Evolutionary conservation across 2,797 vertebrate genomes (phyloP), one percentile per base, ranked within the genome.

Genomic region (Lepus oiostolus): DNA sequence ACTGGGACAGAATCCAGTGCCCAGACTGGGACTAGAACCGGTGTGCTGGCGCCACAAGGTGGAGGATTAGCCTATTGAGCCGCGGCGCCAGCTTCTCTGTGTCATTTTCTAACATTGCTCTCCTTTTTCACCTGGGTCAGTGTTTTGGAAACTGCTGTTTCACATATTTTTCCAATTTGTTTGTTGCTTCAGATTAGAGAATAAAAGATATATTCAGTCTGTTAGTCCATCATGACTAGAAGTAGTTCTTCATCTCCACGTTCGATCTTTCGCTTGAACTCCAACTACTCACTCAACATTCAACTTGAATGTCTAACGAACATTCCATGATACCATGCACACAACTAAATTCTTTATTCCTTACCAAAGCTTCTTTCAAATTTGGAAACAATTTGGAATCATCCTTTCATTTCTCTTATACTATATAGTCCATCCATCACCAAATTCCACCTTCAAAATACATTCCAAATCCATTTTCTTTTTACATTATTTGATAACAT

Each of bases 321-420:
- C 16, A 32, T 47, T 87, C 26, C 32, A 85, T 54, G 81, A 5
- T n/a, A 76, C 26, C 32, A 54, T 12, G 35, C 10, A 63, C 54
- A 79, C 21, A 81, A 42, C 2, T 85, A 38, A 85, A 52, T 71
- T 74, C 9, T 77, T 82, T 62, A 72, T 38, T 75, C 13, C 22
- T 74, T 72, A 13, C 21, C 81, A 91, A 93, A 26, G 5, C 75
- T 94, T 9, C 16, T 74, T 90, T 91, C 90, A 77, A 82, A 26
- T 70, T 91, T 6, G 54, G 16, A 42, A 63, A 80, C 13, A 22
- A 54, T 88, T 60, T 76, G 47, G 47, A 90, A 24, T 71, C 24
- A 76, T 68, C 30, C 30, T 70, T 42, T 70, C 35, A 58, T 88
- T 89, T 89, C 30, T 91, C 50, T 84, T 28, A 65, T 1, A 42